A percentile compares a stretch with the other conserved stretches of the same genome.
phyloP scores from a whole-genome alignment of 2,888 invertebrate species.

The Nesidiocoris tenuis region DNA sequence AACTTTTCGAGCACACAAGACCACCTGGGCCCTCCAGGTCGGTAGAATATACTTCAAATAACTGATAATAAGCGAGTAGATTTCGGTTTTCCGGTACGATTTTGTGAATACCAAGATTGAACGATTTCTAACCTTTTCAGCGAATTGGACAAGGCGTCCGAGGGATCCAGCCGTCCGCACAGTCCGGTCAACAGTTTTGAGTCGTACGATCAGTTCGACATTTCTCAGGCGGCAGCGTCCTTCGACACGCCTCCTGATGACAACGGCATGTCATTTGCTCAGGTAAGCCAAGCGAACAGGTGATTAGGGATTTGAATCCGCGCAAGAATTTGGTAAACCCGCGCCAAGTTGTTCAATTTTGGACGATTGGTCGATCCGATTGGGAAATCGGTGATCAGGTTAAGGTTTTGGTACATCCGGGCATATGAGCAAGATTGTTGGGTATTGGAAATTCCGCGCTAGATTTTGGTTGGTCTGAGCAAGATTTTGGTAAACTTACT shows the following conservation, averaged over 20 bases:
- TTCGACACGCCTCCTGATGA: conserved; percentile 49
- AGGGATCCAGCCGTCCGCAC: conserved; percentile 47
- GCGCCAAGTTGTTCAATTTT: no score
- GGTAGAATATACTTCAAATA: not conserved
- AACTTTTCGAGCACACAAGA: conserved; percentile 52
- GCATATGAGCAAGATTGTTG: no score
- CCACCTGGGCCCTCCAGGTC: conserved; percentile 6
- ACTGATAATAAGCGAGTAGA: not conserved
- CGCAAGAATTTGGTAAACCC: no score
- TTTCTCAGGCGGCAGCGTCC: conserved; percentile 37
- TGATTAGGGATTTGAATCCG: no score
- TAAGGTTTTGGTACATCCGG: no score
- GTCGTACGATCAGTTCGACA: conserved; percentile 15
- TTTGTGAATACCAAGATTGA: not conserved
- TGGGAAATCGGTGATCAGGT: no score
- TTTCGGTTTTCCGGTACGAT: not conserved
- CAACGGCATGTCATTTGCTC: conserved; percentile 62
- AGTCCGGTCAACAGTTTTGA: conserved; percentile 30
- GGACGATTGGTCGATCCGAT: no score
- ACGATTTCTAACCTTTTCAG: conserved; percentile 1
- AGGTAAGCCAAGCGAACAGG: conserved; percentile 54
- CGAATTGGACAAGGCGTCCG: conserved; percentile 32
- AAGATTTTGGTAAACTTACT: no score
- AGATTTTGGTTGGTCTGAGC: no score
- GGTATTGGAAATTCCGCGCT: no score